phyloP scores from a whole-genome alignment of 2,888 invertebrate genomes.

The Melieria picta region DNA sequence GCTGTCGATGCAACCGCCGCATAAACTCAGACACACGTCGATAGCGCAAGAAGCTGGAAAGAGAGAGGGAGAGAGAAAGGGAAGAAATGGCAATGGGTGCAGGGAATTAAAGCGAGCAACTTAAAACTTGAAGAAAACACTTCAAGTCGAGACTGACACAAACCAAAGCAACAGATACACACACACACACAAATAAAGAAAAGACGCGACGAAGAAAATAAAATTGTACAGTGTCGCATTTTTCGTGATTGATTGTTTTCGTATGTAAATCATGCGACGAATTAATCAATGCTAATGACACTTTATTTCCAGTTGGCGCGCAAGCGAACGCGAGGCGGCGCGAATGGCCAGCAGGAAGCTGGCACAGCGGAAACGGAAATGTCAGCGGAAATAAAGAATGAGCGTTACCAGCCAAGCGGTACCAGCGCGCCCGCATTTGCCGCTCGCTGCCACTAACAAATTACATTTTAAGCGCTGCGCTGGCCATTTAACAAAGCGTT shows the following conservation, averaged over 20 bases:
- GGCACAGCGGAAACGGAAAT: conserved; percentile 21
- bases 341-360: background rate
- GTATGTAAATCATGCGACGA: conserved; percentile 48
- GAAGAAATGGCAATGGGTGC: too few relatives aligned
- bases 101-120: too few relatives aligned
- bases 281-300: conserved; percentile 68
- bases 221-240: background rate
- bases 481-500: background rate
- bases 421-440: background rate
- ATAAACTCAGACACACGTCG: too few relatives aligned
- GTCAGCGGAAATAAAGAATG: conserved; percentile 22
- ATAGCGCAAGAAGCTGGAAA: too few relatives aligned
- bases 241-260: conserved; percentile 41
- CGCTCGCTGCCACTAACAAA: background rate
- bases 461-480: conserved; percentile 10
- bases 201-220: background rate
- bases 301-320: conserved; percentile 44
- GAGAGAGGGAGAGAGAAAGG: too few relatives aligned
- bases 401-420: background rate
- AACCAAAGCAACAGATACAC: background rate
- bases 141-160: background rate
- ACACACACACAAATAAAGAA: background rate
- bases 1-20: too few relatives aligned
- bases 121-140: background rate
- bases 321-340: background rate